These are phyloP conservation scores for Panagrolaimus sp. DNA, from an alignment of 1,140 invertebrate genomes.

Conservation along the genomic window DNA sequence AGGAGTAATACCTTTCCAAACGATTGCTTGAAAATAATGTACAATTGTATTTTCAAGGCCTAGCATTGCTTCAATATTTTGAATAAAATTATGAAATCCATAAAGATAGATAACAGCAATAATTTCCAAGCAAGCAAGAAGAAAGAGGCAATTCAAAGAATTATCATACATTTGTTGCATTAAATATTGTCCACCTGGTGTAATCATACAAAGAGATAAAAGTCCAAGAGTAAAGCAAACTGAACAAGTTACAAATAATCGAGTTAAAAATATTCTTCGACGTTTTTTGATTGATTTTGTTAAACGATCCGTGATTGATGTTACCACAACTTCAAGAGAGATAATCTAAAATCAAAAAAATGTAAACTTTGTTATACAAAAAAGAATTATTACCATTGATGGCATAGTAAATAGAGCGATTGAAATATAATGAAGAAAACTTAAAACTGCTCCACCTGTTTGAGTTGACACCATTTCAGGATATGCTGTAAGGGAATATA, in stretches of 20 bases:
- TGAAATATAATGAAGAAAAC: neutral
- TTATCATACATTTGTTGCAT: neutral
- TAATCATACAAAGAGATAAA: neutral
- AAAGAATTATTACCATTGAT: too few species aligned
- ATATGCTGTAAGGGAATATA: neutral
- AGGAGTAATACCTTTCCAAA: slow-evolving; percentile 8
- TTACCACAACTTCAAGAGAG: neutral
- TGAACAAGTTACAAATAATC: neutral
- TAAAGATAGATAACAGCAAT: slow-evolving; percentile 3
- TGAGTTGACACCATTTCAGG: slow-evolving; percentile 4
- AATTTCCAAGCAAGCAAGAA: neutral
- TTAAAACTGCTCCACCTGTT: neutral
- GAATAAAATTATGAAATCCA: slow-evolving; percentile 10
- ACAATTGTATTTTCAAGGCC: neutral
- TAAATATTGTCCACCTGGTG: neutral
- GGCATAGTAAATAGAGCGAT: slow-evolving; percentile 1
- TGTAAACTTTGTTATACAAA: too few species aligned
- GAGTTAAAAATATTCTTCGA: neutral
- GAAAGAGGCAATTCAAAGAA: neutral
- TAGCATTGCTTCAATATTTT: slow-evolving; percentile 14
- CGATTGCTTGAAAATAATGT: neutral
- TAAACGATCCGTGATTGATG: neutral
- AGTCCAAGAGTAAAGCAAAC: neutral
- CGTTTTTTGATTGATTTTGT: neutral
- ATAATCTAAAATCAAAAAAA: neutral